Base-by-base conservation (phyloP, 2,113 vertebrate species). In the Cebidichthys violaceus region DNA sequence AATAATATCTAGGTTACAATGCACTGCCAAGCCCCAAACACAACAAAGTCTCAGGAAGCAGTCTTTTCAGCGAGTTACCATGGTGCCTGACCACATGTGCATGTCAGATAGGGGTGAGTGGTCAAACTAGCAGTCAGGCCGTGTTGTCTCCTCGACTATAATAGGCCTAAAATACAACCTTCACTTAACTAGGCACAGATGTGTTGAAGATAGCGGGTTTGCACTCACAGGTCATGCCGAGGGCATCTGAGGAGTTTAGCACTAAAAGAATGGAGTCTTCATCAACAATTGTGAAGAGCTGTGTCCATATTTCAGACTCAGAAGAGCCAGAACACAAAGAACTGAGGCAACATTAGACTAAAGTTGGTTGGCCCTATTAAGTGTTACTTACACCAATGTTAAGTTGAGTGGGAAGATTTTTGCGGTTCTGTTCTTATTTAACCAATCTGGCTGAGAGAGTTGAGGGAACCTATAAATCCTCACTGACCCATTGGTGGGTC, bases 1-100 rank as follows among this genome's bases (percentile, higher is more conserved):
- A 94, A 94, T 94, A 94, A 93, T 92, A 95, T 92, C 85, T 94
- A 88, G 93, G 93, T 93, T 94, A 93, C 87, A 85, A 93, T 88
- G 88, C 88, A 70, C 81, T 80, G 85, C 90, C 90, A 92, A 88
- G 88, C 78, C 90, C 85, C 88, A 87, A 94, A 91, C 84, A 90
- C 89, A 90, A 92, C 90, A 86, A 86, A 91, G 88, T 86, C 85
- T 90, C 88, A 93, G 88, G 92, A 93, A 93, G 92, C 78, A 83
- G 86, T 74, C 82, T 79, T 91, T 92, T 89, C 84, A 82, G 86
- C 77, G 27, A 0, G 72, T 93, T 90, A 79, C 91, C 84, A 89
- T 88, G 54, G 93, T 37, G 70, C 91, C 90, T 81, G 79, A 92
- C 91, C 93, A 87, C 92, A 90, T 89, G 86, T 86, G 85, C 89